A percentile compares a stretch with the other conserved stretches of the same genome.
Evolutionary conservation across 2,113 vertebrate species (phyloP).

Genomic region (Kryptolebias marmoratus): DNA sequence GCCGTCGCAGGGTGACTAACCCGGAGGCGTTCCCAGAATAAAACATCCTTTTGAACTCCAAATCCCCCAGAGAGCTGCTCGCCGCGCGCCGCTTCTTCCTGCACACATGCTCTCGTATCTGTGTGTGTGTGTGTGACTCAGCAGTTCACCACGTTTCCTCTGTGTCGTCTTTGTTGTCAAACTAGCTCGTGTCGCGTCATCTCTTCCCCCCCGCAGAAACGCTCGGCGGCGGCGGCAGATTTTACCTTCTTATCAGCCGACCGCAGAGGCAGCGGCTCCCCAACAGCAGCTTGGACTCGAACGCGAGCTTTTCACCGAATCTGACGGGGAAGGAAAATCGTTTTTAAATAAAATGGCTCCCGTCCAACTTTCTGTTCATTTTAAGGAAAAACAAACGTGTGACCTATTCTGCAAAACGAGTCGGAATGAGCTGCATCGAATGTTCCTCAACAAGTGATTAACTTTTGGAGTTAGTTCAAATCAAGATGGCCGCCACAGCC

Average conservation of each 20-base stretch:
- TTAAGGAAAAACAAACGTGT: no score
- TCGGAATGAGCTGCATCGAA: no score
- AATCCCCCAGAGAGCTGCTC: constrained; percentile 42
- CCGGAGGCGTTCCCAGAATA: constrained; percentile 68
- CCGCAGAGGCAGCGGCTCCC: constrained; percentile 10
- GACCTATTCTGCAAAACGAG: no score
- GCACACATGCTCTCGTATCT: no score
- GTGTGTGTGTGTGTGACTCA: constrained; percentile 23
- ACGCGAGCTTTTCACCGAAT: background rate
- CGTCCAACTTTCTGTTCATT: no score
- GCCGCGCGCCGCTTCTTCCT: background rate
- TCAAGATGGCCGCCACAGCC: no score
- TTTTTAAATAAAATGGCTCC: no score
- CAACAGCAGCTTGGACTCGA: constrained; percentile 12
- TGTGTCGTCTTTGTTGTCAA: constrained; percentile 32
- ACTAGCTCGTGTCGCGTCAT: constrained; percentile 10
- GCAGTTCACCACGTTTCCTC: constrained; percentile 19
- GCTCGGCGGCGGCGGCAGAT: constrained; percentile 6
- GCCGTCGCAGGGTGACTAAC: constrained; percentile 61
- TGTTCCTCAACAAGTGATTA: no score
- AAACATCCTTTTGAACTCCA: constrained; percentile 66
- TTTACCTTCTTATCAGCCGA: constrained; percentile 28
- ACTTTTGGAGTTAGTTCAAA: no score
- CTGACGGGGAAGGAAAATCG: background rate
- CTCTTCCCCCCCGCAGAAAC: background rate